Conservation (phyloP, 2,113 vertebrate species). For the Heterotilapia buettikoferi region DNA sequence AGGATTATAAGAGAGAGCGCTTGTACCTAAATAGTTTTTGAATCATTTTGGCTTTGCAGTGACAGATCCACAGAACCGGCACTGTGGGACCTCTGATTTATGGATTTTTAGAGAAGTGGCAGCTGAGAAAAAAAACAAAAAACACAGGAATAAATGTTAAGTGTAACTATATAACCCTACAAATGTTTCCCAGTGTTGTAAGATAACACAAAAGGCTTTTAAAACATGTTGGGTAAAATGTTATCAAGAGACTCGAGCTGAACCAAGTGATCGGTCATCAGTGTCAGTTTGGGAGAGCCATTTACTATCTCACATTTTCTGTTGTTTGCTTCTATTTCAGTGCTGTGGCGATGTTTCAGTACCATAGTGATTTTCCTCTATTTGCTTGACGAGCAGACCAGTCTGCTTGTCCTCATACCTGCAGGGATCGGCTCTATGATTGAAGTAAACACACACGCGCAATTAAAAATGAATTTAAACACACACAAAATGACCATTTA, state of each 20-base stretch:
- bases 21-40: neutral
- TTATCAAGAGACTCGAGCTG: neutral
- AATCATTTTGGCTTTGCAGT: neutral
- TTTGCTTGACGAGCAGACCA: conserved; percentile 94
- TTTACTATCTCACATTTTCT: neutral
- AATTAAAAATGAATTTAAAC: neutral
- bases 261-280: neutral
- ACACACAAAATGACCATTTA: neutral
- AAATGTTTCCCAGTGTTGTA: neutral
- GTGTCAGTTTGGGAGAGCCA: neutral
- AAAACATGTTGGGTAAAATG: neutral
- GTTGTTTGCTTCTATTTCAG: conserved; percentile 44
- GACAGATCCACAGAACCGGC: neutral
- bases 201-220: neutral
- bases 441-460: conserved; percentile 72
- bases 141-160: neutral
- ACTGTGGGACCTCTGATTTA: neutral
- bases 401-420: conserved; percentile 90
- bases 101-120: neutral
- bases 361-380: conserved; percentile 97
- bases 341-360: conserved; percentile 97
- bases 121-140: neutral
- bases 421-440: conserved; percentile 91
- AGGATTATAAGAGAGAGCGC: neutral
- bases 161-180: neutral